phyloP scores from a whole-genome alignment of 2,888 invertebrate genomes.

The Caenorhabditis parvicauda region DNA sequence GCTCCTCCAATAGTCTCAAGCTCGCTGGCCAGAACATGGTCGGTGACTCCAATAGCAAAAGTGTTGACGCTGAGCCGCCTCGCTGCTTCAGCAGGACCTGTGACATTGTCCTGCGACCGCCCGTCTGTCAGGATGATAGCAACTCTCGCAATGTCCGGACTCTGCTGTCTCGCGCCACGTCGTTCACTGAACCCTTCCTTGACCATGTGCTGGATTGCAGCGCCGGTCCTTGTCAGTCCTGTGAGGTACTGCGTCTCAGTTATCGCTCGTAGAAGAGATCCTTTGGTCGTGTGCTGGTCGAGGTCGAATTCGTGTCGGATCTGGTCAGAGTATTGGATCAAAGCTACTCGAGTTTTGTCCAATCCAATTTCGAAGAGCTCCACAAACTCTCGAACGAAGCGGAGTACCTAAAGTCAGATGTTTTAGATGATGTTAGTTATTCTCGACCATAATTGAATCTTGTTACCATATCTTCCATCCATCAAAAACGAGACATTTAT shows the following conservation, averaged over 20 bases:
- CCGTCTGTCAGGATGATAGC: slow-evolving; percentile 65
- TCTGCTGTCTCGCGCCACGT: slow-evolving; percentile 46
- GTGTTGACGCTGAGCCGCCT: slow-evolving; percentile 59
- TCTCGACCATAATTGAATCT: too few species aligned
- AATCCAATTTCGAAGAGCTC: slow-evolving; percentile 58
- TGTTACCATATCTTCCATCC: not conserved
- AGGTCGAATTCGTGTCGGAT: slow-evolving; percentile 59
- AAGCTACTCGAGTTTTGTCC: slow-evolving; percentile 53
- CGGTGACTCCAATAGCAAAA: slow-evolving; percentile 64
- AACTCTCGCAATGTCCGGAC: slow-evolving; percentile 32
- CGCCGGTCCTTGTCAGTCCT: slow-evolving; percentile 55
- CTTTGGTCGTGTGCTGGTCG: slow-evolving; percentile 35
- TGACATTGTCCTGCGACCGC: slow-evolving; percentile 63
- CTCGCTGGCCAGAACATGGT: slow-evolving; percentile 60
- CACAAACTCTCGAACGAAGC: slow-evolving; percentile 56
- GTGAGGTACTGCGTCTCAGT: slow-evolving; percentile 47
- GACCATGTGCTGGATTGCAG: slow-evolving; percentile 57
- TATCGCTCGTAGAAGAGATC: slow-evolving; percentile 31
- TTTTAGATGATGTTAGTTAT: not conserved
- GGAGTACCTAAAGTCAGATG: slow-evolving; percentile 35
- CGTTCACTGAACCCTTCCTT: slow-evolving; percentile 49
- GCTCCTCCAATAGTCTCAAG: slow-evolving; percentile 61
- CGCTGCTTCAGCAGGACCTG: slow-evolving; percentile 61
- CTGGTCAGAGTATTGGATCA: slow-evolving; percentile 59
- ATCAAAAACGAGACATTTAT: not conserved